These are phyloP conservation scores for Masticophis lateralis DNA, from an alignment of 2,797 vertebrate genomes.

Conservation along the genomic window DNA sequence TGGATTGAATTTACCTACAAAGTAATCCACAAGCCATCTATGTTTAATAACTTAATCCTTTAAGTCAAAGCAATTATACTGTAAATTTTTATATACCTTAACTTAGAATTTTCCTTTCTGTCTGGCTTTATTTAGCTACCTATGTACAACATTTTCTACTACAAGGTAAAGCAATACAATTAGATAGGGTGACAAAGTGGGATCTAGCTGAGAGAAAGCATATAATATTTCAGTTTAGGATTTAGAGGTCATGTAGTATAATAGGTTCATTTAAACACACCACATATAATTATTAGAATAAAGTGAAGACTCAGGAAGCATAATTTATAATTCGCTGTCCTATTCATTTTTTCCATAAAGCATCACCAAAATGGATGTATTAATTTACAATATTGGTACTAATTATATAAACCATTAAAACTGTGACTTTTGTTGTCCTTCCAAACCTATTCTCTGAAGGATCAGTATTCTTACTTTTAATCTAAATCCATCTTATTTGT, in stretches of 20 bases:
- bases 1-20: neutral
- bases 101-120: neutral
- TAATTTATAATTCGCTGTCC: neutral
- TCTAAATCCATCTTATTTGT: neutral
- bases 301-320: neutral
- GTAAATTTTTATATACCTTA: neutral
- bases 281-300: neutral
- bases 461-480: neutral
- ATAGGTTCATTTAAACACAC: neutral
- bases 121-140: neutral
- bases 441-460: neutral
- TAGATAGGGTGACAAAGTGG: neutral
- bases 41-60: neutral
- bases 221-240: neutral
- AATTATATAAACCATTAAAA: constrained; percentile 1
- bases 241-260: neutral
- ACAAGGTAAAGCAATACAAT: neutral
- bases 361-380: neutral
- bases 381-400: neutral
- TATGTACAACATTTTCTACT: neutral
- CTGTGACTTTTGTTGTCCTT: neutral
- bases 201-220: neutral
- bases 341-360: neutral
- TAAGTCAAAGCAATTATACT: neutral
- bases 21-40: constrained; percentile 29